Base-by-base conservation (phyloP, 2,113 vertebrate genomes). In the Indicator indicator region DNA sequence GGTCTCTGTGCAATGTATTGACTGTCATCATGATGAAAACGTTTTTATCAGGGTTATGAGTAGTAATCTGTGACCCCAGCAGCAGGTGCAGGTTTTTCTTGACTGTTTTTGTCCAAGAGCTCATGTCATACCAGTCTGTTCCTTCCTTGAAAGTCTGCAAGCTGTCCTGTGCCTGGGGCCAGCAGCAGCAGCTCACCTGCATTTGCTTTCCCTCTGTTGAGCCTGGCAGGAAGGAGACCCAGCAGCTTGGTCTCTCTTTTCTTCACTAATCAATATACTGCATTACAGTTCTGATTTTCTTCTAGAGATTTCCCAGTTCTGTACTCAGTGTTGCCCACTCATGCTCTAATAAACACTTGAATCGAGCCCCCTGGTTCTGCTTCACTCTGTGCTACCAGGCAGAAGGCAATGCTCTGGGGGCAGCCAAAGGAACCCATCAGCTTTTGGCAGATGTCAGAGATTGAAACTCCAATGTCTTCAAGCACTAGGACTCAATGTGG, bases 311-410 rank as follows among this genome's bases (percentile, higher is more conserved):
- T 79, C n/a, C 69, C 32, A 33, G 65, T 72, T 91, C 40, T 55
- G 10, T 72, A 40, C 23, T 72, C 1, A 0, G 13, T 62, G 21
- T 7, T 8, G 3, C 28, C 18, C 44, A 23, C 17, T 75, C 5
- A 12, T 16, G 32, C 78, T 78, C 65, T 50, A 86, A 59, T 23
- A 24, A 46, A 38, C 15, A n/a, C 56, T 33, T 71, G 30, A 63
- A 24, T 23, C 6, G 24, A 85, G n/a, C 21, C 62, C 23, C 24
- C 21, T 48, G 30, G 65, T 46, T 69, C 27, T 79, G 36, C 68
- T 86, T 62, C 20, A 1, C 38, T 58, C 23, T 71, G 9, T 9
- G 1, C 19, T 48, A 56, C 56, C 11, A 13, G 62, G 50, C 3
- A 50, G 40, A 54, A 81, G 72, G 58, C 4, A 5, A 65, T 38